These are phyloP conservation scores for Percina caprodes DNA, from an alignment of 2,113 vertebrate genomes.

Conservation along the genomic window DNA sequence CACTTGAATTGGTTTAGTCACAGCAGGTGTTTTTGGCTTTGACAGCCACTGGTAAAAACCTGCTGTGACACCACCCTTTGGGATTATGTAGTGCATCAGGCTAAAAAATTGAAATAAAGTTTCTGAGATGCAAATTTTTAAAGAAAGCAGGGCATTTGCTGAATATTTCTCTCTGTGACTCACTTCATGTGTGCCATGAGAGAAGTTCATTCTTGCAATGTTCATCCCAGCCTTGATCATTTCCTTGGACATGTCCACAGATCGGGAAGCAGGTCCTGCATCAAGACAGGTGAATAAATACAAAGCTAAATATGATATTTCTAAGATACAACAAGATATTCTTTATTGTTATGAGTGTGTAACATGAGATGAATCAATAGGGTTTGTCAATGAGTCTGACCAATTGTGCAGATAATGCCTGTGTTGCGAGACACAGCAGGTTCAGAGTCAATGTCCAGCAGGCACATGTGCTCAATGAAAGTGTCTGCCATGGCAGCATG, in stretches of 20 bases:
- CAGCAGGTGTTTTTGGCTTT: neutral
- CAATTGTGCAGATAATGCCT: conserved; percentile 98
- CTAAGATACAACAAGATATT: neutral
- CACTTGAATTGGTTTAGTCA: neutral
- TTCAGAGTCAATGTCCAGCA: conserved; percentile 96
- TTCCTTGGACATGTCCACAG: conserved; percentile 91
- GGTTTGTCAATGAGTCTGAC: conserved; percentile 77
- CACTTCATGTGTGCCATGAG: conserved; percentile 97
- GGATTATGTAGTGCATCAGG: neutral
- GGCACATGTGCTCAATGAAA: conserved; percentile 95
- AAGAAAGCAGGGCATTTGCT: neutral
- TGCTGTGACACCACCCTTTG: neutral
- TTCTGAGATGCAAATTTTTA: neutral
- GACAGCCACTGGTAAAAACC: neutral
- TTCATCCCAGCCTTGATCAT: conserved; percentile 99
- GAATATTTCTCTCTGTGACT: conserved; percentile 29
- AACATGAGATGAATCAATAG: conserved; percentile 2
- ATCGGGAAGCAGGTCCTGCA: conserved; percentile 92
- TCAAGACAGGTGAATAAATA: neutral
- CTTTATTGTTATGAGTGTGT: neutral
- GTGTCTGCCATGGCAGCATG: conserved; percentile 96
- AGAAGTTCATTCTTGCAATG: conserved; percentile 98
- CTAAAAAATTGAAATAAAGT: neutral
- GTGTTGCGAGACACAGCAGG: conserved; percentile 94
- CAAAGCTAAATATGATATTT: neutral